Evolutionary conservation across 2,113 vertebrate species (phyloP).

Genomic region (Xenus cinereus): DNA sequence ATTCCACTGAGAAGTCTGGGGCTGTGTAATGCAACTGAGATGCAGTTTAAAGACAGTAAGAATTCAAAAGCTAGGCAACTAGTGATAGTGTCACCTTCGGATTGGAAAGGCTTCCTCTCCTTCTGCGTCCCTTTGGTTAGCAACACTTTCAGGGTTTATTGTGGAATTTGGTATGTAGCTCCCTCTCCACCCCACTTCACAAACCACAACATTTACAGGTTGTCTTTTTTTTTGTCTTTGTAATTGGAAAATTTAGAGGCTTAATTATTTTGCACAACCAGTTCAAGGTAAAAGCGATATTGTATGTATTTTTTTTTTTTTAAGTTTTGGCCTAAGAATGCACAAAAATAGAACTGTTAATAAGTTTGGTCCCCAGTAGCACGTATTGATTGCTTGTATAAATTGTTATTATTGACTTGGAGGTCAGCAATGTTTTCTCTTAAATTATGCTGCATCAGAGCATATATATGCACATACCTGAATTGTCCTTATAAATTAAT

Average conservation of each 20-base stretch:
- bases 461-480: background rate
- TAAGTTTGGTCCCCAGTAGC: background rate
- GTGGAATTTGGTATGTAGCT: background rate
- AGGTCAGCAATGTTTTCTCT: background rate
- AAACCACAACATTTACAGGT: background rate
- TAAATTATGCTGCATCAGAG: background rate
- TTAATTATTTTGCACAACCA: background rate
- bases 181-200: background rate
- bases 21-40: background rate
- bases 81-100: background rate
- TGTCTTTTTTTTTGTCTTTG: background rate
- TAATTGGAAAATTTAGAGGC: background rate
- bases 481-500: background rate
- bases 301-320: background rate
- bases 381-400: background rate
- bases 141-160: background rate
- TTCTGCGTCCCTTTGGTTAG: background rate
- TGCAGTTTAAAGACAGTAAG: background rate
- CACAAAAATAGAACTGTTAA: background rate
- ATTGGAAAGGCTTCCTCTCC: background rate
- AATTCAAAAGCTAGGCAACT: background rate
- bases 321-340: background rate
- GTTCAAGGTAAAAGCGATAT: rapidly evolving
- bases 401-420: background rate
- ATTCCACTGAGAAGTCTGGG: background rate